Percentiles rank a stretch among this genome's conserved stretches.
Conservation (phyloP, 2,113 vertebrate species). For the Rhombomys opimus region DNA sequence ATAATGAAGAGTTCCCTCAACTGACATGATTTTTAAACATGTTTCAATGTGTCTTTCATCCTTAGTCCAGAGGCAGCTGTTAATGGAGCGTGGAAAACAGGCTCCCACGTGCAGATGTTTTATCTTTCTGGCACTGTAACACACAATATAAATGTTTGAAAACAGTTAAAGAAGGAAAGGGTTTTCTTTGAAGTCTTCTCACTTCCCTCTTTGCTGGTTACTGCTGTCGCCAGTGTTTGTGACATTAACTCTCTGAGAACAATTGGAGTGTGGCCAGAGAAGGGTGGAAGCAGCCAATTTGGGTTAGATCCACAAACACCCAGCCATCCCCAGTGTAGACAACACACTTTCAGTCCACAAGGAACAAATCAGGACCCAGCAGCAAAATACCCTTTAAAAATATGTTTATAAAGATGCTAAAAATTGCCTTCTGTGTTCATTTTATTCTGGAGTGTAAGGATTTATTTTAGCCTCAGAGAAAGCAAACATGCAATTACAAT, state of each 20-base stretch:
- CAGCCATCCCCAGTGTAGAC: neutral
- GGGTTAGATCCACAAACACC: neutral
- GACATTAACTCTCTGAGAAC: slow-evolving; percentile 12
- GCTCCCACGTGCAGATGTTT: neutral
- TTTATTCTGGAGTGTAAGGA: slow-evolving; percentile 29
- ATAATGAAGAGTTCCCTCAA: slow-evolving; percentile 29
- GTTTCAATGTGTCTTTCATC: neutral
- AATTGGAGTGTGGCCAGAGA: neutral
- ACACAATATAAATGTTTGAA: slow-evolving; percentile 49
- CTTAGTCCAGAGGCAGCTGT: neutral
- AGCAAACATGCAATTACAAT: slow-evolving; percentile 72
- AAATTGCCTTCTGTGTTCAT: slow-evolving; percentile 34
- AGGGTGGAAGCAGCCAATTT: neutral
- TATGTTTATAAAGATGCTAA: slow-evolving; percentile 32
- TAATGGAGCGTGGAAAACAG: slow-evolving; percentile 44
- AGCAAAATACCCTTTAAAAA: slow-evolving; percentile 57
- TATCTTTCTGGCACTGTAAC: slow-evolving; percentile 50
- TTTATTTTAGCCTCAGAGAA: slow-evolving; percentile 66
- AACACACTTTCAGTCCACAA: neutral
- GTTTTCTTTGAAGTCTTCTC: slow-evolving; percentile 55
- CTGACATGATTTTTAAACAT: neutral
- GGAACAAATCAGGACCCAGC: neutral
- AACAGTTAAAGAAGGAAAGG: slow-evolving; percentile 37
- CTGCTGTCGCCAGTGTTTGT: neutral
- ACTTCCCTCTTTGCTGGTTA: slow-evolving; percentile 22